These are phyloP conservation scores for Laticauda laticaudata DNA, from an alignment of 2,113 vertebrate genomes.

Conservation along the genomic window DNA sequence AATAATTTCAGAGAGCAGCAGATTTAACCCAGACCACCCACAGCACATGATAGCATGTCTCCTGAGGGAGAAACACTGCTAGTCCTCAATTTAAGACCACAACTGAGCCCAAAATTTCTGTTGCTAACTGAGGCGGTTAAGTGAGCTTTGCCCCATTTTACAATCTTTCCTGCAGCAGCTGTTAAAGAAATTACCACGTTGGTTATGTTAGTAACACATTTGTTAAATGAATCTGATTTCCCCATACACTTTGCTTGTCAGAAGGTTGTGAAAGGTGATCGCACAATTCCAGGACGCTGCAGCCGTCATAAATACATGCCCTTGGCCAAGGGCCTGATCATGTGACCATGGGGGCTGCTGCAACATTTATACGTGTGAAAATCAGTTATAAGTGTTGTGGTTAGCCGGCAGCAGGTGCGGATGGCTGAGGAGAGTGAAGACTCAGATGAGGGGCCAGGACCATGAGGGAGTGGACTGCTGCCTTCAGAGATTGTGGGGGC, in stretches of 20 bases:
- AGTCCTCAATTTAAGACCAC: neutral
- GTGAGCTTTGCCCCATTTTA: neutral
- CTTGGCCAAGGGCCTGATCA: neutral
- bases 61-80: neutral
- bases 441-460: too few species aligned
- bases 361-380: too few species aligned
- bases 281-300: neutral
- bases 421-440: too few species aligned
- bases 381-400: too few species aligned
- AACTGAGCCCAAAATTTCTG: neutral
- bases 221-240: neutral
- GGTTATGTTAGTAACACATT: neutral
- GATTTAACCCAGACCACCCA: neutral
- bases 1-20: neutral
- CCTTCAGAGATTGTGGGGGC: too few species aligned
- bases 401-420: too few species aligned
- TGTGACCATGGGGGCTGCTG: too few species aligned
- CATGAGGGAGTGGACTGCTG: too few species aligned
- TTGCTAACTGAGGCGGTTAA: neutral
- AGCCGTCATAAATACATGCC: neutral
- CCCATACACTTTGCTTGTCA: neutral
- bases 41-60: neutral
- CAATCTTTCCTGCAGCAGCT: too few species aligned
- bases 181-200: neutral
- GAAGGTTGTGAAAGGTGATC: too few species aligned